Evolutionary conservation across 2,113 vertebrate genomes (phyloP), one percentile per base, ranked within the genome.

Genomic region (Helogale parvula): DNA sequence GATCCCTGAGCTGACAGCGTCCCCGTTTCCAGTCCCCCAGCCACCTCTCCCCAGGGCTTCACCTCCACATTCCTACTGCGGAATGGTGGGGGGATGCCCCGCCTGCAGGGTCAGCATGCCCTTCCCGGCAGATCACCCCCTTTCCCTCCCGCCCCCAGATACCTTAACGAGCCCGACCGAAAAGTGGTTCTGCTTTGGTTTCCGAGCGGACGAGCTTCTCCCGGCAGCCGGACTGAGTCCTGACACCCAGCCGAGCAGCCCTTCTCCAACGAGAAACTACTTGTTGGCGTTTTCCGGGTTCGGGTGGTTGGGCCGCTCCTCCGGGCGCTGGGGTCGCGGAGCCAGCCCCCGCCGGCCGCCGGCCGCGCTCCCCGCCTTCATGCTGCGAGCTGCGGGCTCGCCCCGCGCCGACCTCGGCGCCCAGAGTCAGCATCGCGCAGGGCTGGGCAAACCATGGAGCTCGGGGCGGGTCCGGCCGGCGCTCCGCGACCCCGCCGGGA

Each of bases 261-360:
- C 72, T 68, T 45, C 81, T 94, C 82, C 80, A 35, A 60, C 23
- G 72, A 94, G 97, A 97, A 98, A 97, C 98, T 98, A 98, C 98
- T 99, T 99, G 98, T 99, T 98, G 99, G 97, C 76, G 91, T 96
- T 87, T 94, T 87, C 90, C 76, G 84, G 93, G 77, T 94, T 98
- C 98, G 93, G 98, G 98, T 97, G 96, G 98, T 94, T 87, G 89
- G 80, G 95, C 97, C 69, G 63, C 97, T 69, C 27, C 95, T 88
- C 96, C 54, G 77, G 97, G 38, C 45, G 86, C 97, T 57, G 96
- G 95, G 76, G 96, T 97, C 93, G 81, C 66, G 90, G 27, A 90
- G 92, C 86, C 96, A 76, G 96, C 72, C 97, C 97, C 96, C 71
- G 66, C 97, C 93, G 86, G 96, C 98, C 57, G 94, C 94, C 54